Percentiles rank a stretch among this genome's conserved stretches.
Evolutionary conservation across 2,113 vertebrate genomes (phyloP).

Genomic region (Lepisosteus oculatus): DNA sequence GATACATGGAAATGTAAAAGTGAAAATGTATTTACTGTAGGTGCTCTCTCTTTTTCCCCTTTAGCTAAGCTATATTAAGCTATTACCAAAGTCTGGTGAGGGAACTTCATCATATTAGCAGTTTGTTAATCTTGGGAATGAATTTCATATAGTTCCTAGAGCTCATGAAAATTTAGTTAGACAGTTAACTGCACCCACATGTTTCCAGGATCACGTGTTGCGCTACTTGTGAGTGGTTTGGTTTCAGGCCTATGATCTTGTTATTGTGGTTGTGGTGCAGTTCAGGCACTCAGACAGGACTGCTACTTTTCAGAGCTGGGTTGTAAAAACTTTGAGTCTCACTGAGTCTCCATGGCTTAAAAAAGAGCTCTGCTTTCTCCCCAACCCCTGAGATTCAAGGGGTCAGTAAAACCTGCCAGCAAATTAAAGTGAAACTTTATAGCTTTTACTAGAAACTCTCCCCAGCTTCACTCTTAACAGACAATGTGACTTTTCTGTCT

Average conservation of each 20-base stretch:
- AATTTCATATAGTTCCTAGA: conserved; percentile 32
- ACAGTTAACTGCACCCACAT: conserved; percentile 32
- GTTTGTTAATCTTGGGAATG: conserved; percentile 33
- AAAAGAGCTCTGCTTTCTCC: too few relatives aligned
- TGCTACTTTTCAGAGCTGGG: background rate
- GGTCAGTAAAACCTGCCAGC: too few relatives aligned
- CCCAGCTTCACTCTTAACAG: too few relatives aligned
- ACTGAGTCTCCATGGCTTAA: background rate
- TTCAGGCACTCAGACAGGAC: background rate
- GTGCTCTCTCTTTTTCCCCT: conserved; percentile 1
- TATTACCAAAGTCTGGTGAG: conserved; percentile 24
- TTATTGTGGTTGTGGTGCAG: conserved; percentile 18
- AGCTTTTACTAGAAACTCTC: too few relatives aligned
- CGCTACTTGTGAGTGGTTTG: conserved; percentile 9
- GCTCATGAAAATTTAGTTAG: conserved; percentile 41
- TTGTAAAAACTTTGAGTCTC: conserved; percentile 1
- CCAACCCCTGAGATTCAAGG: too few relatives aligned
- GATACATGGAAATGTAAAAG: background rate
- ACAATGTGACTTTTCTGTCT: too few relatives aligned
- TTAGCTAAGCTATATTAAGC: conserved; percentile 20
- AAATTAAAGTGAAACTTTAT: too few relatives aligned
- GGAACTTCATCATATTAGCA: conserved; percentile 20
- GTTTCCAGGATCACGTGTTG: conserved; percentile 20
- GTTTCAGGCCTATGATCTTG: conserved; percentile 28
- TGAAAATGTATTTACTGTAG: background rate